Evolutionary conservation across 2,797 vertebrate genomes (phyloP), one percentile per base, ranked within the genome.

Genomic region (Darevskia mixta): DNA sequence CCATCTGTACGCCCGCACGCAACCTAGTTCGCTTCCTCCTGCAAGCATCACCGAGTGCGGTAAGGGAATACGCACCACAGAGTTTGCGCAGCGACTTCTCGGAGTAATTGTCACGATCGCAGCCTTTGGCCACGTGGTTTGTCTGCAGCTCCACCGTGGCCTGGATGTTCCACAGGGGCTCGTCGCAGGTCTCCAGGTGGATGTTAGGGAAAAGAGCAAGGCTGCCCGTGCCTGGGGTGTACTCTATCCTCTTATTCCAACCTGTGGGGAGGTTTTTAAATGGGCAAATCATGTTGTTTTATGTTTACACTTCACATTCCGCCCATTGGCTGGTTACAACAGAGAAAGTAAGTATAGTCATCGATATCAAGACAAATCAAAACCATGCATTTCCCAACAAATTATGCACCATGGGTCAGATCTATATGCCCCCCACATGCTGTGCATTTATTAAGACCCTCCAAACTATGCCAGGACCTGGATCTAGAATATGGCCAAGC

Each of bases 101-200:
- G 0, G 99, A 99, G 94, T 99, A 99, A 95, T 99, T 99, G 95
- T 99, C 99, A 6, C 99, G 95, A 95, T 99, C 99, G 2, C 99
- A 99, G 92, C 99, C 99, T 96, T 99, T 99, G 94, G 98, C 99
- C 81, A 99, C 99, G 0, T 99, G 99, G 93, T 98, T 98, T 0
- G 99, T 99, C 97, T 99, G 99, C 89, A 99, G 97, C 94, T 99
- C 99, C 91, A 99, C 98, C 0, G 98, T 98, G 93, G 98, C 98
- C 97, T 99, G 98, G 95, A 99, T 99, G 96, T 98, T 99, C 98
- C 98, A 99, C 49, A 99, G 97, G 0, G 98, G 98, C 87, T 99
- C 98, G 32, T 99, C 98, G 4, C 99, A 99, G 11, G 98, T 99
- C 96, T 99, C 99, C 96, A 99, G 90, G 91, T 98, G 98, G 93